Conservation (phyloP, 1,140 invertebrate genomes). For the Onthophagus taurus region DNA sequence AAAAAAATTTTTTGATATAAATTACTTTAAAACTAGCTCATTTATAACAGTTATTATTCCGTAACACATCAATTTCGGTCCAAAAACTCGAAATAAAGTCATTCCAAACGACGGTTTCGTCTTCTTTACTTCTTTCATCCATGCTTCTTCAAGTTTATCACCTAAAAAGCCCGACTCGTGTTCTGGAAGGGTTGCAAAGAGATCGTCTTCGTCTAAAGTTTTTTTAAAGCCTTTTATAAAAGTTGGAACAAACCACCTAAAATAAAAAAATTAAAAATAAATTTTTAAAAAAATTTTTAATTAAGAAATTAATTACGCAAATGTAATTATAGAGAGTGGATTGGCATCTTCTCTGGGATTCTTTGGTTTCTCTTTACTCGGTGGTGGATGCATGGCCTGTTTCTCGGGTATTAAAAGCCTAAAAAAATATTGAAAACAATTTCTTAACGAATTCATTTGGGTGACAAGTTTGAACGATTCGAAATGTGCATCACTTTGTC, state of each 20-base stretch:
- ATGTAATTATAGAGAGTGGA: slow-evolving; percentile 3
- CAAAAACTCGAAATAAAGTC: slow-evolving; percentile 5
- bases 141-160: slow-evolving; percentile 9
- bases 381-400: not conserved
- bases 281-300: not conserved
- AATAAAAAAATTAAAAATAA: slow-evolving; percentile 5
- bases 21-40: slow-evolving; percentile 9
- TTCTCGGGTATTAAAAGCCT: slow-evolving; percentile 2
- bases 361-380: not conserved
- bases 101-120: slow-evolving; percentile 6
- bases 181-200: slow-evolving; percentile 10
- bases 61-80: slow-evolving; percentile 1
- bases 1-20: not conserved
- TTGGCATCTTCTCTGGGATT: slow-evolving; percentile 10
- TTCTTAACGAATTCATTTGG: slow-evolving; percentile 4
- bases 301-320: slow-evolving; percentile 1
- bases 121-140: slow-evolving; percentile 6
- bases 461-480: too few species aligned
- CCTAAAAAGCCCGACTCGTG: slow-evolving; percentile 6
- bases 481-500: too few species aligned
- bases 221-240: slow-evolving; percentile 9
- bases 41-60: slow-evolving; percentile 4
- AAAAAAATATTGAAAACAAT: slow-evolving; percentile 4
- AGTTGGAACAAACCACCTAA: slow-evolving; percentile 9
- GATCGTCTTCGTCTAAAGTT: slow-evolving; percentile 7